phyloP scores from a whole-genome alignment of 2,113 vertebrate genomes.

The Oryzias curvinotus region DNA sequence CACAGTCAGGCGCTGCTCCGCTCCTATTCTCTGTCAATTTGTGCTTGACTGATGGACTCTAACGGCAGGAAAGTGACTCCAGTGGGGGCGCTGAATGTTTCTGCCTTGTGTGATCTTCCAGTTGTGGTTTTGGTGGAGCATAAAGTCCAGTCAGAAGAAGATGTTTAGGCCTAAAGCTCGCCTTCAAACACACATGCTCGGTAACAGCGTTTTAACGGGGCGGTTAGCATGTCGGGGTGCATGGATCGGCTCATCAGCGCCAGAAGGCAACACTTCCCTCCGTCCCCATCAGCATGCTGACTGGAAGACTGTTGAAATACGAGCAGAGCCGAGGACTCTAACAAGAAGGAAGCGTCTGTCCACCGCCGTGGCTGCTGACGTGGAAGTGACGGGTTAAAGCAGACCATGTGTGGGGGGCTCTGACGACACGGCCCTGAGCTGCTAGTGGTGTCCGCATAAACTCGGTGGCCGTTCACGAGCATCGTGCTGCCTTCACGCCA shows the following conservation, averaged over 20 bases:
- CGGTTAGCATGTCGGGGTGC: slow-evolving; percentile 17
- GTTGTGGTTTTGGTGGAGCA: slow-evolving; percentile 59
- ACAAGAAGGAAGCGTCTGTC: slow-evolving; percentile 58
- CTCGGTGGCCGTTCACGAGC: slow-evolving; percentile 12
- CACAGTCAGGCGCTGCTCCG: slow-evolving; percentile 41
- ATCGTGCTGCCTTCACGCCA: slow-evolving; percentile 13
- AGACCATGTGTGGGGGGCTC: slow-evolving; percentile 60
- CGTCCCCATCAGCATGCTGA: slow-evolving; percentile 23
- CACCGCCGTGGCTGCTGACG: slow-evolving; percentile 66
- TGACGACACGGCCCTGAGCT: slow-evolving; percentile 24
- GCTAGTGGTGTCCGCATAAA: slow-evolving; percentile 12
- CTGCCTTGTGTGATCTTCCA: slow-evolving; percentile 43
- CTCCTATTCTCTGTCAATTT: slow-evolving; percentile 56
- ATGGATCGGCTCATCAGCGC: slow-evolving; percentile 51
- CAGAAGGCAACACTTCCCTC: slow-evolving; percentile 53
- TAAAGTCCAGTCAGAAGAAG: slow-evolving; percentile 52
- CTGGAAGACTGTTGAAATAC: slow-evolving; percentile 66
- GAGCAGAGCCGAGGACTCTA: slow-evolving; percentile 60
- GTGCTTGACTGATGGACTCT: slow-evolving; percentile 53
- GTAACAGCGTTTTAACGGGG: neutral
- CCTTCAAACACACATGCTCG: slow-evolving; percentile 33
- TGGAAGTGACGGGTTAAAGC: slow-evolving; percentile 69
- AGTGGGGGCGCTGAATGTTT: slow-evolving; percentile 43
- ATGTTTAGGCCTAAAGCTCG: slow-evolving; percentile 63
- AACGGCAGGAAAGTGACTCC: slow-evolving; percentile 56